Percentiles rank a stretch among this genome's conserved stretches.
phyloP scores from a whole-genome alignment of 2,888 invertebrate species.

The Onchidella celtica region DNA sequence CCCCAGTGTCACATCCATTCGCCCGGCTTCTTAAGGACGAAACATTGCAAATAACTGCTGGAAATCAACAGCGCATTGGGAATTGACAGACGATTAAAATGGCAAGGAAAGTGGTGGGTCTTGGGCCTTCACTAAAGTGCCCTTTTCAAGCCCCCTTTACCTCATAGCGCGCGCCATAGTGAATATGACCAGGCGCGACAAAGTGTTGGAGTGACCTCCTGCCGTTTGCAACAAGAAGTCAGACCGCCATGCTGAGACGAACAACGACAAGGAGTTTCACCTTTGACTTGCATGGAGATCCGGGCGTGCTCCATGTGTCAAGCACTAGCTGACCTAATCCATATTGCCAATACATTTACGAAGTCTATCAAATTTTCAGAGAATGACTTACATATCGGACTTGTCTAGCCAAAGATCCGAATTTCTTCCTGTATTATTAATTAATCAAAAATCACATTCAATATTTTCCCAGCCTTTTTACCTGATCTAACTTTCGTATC shows the following conservation, averaged over 20 bases:
- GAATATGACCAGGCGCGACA: background rate
- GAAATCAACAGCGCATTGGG: too few species aligned
- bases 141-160: background rate
- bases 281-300: background rate
- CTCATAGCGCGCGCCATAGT: background rate
- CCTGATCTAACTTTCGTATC: too few species aligned
- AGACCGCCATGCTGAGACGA: background rate
- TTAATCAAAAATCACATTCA: too few species aligned
- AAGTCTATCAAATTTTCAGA: too few species aligned
- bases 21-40: too few species aligned
- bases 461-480: too few species aligned
- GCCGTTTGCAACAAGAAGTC: background rate
- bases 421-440: too few species aligned
- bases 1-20: too few species aligned
- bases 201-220: background rate
- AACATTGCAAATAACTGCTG: too few species aligned
- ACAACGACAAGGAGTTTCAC: background rate
- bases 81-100: background rate
- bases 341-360: too few species aligned
- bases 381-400: too few species aligned
- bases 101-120: background rate
- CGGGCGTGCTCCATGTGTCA: background rate
- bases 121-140: background rate
- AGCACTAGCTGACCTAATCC: background rate
- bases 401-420: too few species aligned